Evolutionary conservation across 2,797 vertebrate species (phyloP), one percentile per base, ranked within the genome.

Genomic region (Merluccius polli): DNA sequence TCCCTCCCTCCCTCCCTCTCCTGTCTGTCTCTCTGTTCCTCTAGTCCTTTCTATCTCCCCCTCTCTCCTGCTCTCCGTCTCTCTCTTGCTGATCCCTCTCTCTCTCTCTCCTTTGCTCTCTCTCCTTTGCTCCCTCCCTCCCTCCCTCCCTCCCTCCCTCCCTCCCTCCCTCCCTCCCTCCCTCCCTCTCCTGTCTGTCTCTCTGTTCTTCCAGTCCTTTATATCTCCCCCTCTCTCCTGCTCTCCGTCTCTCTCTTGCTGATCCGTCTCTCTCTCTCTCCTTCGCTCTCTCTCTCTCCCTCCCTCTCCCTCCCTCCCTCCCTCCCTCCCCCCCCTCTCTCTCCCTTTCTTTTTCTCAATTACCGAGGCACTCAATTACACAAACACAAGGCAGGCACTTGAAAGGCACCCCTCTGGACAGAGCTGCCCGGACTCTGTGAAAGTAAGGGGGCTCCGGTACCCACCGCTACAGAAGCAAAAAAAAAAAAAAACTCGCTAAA

Each of bases 321-420:
- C 7, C 76, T 38, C 41, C 59, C 13, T 32, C 65, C 71, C 74
- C 35, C 73, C 59, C 38, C 74, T 68, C 77, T 69, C 68, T 72
- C 8, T 76, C 52, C 41, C 52, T 18, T 32, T 70, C 63, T 77
- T 38, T 77, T 65, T 48, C 38, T 77, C 18, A 76, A 32, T 70
- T 77, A 81, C 32, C 29, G 67, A 73, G 76, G 70, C 75, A 78
- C 70, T 81, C 79, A 85, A 83, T 86, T 83, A 78, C 81, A 84
- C 81, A 86, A 82, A 81, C 74, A 72, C 75, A 75, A 80, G 79
- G 79, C 68, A 73, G 44, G 72, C 76, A 75, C 73, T 89, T 83
- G 79, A 85, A 82, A 71, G 59, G 75, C 75, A 71, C 71, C 24
- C 35, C 70, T 71, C 32, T 38, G 33, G 13, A 41, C 36, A 38